Percentiles rank a stretch among this genome's conserved stretches.
These are phyloP conservation scores for Phylloscopus whistleri DNA, from an alignment of 2,113 vertebrate species.

Conservation along the genomic window DNA sequence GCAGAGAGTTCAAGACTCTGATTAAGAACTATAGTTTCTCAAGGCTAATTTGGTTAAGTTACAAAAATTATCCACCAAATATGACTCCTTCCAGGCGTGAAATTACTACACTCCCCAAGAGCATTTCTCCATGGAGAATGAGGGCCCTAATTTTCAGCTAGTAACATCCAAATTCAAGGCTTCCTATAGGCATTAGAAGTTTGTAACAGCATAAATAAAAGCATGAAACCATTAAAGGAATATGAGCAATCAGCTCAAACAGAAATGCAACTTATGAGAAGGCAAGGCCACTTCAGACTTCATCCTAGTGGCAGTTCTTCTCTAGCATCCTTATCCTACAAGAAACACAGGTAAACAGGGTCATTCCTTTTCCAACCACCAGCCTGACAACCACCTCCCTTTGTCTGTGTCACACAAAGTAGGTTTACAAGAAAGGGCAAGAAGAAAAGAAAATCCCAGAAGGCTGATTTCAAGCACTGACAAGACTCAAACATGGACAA, in stretches of 20 bases:
- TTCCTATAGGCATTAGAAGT: neutral
- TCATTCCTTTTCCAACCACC: neutral
- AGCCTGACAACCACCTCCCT: neutral
- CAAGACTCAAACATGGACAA: neutral
- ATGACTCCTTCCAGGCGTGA: constrained; percentile 28
- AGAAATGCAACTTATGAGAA: neutral
- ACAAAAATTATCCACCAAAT: constrained; percentile 2
- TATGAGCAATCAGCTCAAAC: neutral
- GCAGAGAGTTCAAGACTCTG: neutral
- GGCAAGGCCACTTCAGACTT: neutral
- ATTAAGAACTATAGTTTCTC: neutral
- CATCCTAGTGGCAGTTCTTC: neutral
- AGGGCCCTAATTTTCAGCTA: neutral
- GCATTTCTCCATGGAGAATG: neutral
- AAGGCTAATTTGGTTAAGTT: constrained; percentile 11
- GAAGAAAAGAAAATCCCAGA: neutral
- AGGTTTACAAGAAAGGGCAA: neutral
- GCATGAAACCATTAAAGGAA: neutral
- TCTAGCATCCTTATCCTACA: neutral
- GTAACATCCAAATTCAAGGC: neutral
- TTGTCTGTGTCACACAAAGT: neutral
- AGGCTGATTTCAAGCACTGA: neutral
- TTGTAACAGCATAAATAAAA: neutral
- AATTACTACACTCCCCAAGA: constrained; percentile 8
- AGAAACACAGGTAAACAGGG: neutral